Base-by-base conservation (phyloP, 2,797 vertebrate genomes). In the Takifugu ocellatus region DNA sequence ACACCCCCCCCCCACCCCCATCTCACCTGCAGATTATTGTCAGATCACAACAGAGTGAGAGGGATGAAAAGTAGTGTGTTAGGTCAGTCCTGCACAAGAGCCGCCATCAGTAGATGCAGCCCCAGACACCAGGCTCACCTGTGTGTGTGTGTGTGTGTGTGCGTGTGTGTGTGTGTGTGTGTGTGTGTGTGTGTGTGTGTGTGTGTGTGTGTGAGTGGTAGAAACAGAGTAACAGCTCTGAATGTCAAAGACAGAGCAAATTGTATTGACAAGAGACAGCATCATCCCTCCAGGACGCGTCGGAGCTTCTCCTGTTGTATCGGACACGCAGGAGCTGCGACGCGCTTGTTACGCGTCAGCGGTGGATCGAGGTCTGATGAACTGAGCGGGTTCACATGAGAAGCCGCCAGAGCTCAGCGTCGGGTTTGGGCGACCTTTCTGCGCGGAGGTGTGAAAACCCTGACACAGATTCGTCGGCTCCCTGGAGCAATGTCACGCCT, bases 71-170 rank as follows among this genome's bases (percentile, higher is more conserved):
- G 31, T 43, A 25, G 70, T 72, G 61, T 66, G 82, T 83, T 71
- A 70, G 27, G 50, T 84, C 70, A 72, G 72, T 67, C 63, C 61
- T 66, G 61, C 11, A 17, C 66, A 72, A 31, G 49, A 68, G 65
- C 54, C 61, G 46, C 76, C 70, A 78, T 87, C 75, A 75, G 49
- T 84, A 70, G 59, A 79, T 84, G 72, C 68, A 61, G 50, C 55
- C 50, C 12, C 15, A 47, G 62, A 49, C 82, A 75, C 84, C 57
- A 59, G 72, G 56, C 52, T 61, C 6, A 51, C 53, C 58, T 65
- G 45, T 47, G 55, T 36, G 16, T 21, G 47, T 60, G 62, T 53
- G 31, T 60, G 27, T 36, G 21, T 48, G 21, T 7, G 17, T 15
- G 5, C 4, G 5, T 27, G 42, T 56, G 43, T 31, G 44, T 47